phyloP scores from a whole-genome alignment of 2,113 vertebrate genomes.

The Erythrolamprus reginae region DNA sequence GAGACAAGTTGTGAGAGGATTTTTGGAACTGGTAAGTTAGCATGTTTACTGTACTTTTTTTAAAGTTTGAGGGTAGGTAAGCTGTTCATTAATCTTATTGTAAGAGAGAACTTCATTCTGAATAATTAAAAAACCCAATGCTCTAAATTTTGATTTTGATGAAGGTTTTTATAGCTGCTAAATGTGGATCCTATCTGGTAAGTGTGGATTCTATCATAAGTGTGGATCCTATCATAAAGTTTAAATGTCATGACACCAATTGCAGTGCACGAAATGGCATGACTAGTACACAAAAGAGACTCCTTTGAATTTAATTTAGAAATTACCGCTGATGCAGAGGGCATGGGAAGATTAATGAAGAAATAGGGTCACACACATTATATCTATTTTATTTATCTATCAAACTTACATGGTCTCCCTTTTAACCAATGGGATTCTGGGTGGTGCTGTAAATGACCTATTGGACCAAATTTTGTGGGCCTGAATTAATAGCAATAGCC shows the following conservation, averaged over 20 bases:
- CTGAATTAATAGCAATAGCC: not conserved
- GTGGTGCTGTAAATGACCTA: not conserved
- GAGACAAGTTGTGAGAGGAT: constrained; percentile 89
- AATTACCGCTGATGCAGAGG: not conserved
- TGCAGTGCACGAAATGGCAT: not conserved
- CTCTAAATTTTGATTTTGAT: constrained; percentile 31
- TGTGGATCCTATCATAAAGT: constrained; percentile 21
- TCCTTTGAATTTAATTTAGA: not conserved
- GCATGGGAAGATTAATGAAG: not conserved
- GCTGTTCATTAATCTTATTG: not conserved
- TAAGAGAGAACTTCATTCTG: constrained; percentile 20
- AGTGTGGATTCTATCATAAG: constrained; percentile 20
- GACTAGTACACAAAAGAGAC: not conserved
- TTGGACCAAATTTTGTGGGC: not conserved
- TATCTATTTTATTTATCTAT: not conserved
- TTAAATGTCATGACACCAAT: not conserved
- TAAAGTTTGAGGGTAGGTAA: not conserved
- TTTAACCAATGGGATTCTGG: not conserved
- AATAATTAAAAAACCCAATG: constrained; percentile 4
- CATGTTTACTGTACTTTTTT: not conserved
- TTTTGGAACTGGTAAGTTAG: constrained; percentile 86
- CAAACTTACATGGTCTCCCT: not conserved
- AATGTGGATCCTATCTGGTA: constrained; percentile 27
- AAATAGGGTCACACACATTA: not conserved
- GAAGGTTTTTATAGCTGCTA: constrained; percentile 33